These are phyloP conservation scores for Lineus longissimus DNA, from an alignment of 1,140 invertebrate genomes.

Conservation along the genomic window DNA sequence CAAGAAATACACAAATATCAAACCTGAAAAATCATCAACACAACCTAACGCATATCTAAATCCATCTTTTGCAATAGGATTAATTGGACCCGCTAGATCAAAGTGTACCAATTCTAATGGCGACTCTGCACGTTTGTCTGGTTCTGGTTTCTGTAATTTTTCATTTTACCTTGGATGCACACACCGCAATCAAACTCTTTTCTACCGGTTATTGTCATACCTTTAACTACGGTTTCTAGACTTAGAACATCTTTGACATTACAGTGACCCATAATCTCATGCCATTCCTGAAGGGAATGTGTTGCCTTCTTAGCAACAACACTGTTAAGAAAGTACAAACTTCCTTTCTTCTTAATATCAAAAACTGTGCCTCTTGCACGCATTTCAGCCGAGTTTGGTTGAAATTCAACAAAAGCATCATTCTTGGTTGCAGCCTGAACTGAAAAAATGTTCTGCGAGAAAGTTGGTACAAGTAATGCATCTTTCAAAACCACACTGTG, in stretches of 20 bases:
- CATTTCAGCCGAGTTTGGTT: background rate
- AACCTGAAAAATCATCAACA: conserved; percentile 18
- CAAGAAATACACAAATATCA: conserved; percentile 17
- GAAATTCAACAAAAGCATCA: conserved; percentile 1
- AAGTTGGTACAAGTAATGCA: too few species aligned
- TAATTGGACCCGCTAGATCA: conserved; percentile 18
- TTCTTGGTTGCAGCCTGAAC: conserved; percentile 18
- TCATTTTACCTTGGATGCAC: conserved; percentile 6
- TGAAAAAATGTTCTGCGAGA: conserved; percentile 7
- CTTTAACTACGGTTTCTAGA: conserved; percentile 6
- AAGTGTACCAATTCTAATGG: conserved; percentile 13
- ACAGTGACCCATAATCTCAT: conserved; percentile 11
- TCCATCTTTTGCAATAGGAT: conserved; percentile 11
- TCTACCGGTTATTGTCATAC: conserved; percentile 7
- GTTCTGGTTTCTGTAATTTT: background rate
- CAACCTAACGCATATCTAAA: conserved; percentile 15
- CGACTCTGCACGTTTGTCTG: background rate
- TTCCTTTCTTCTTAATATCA: conserved; percentile 8
- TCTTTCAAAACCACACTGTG: too few species aligned
- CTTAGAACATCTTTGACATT: conserved; percentile 3
- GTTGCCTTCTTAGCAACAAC: background rate
- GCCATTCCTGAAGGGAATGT: background rate
- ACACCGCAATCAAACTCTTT: background rate
- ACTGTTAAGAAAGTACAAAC: background rate
- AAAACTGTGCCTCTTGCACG: background rate